A percentile compares a stretch with the other conserved stretches of the same genome.
These are phyloP conservation scores for Diacarnus erythraeanus DNA, from an alignment of 37 sponge, comb jelly and placozoan genomes.

Conservation along the genomic window DNA sequence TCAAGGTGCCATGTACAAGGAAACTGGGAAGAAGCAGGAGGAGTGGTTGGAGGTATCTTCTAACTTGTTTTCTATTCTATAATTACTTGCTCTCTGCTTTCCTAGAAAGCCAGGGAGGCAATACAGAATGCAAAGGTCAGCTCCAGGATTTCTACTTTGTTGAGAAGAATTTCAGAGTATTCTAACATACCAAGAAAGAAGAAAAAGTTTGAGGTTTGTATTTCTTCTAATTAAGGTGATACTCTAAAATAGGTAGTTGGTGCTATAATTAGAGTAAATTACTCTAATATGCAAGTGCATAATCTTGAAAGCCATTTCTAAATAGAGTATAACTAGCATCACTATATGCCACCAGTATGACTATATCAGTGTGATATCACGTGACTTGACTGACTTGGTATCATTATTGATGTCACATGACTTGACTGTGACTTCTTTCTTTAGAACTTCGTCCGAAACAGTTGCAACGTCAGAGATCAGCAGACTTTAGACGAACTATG, in stretches of 20 bases:
- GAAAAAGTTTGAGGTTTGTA: constrained; percentile 87
- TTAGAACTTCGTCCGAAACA: constrained; percentile 93
- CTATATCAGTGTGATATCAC: too few species aligned
- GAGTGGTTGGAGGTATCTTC: constrained; percentile 88
- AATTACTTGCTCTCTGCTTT: not conserved
- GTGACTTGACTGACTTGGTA: too few species aligned
- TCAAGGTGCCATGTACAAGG: constrained; percentile 88
- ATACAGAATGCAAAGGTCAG: constrained; percentile 35
- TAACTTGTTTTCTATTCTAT: not conserved
- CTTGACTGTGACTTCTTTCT: not conserved
- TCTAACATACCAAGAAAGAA: constrained; percentile 96
- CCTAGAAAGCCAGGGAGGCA: constrained; percentile 53
- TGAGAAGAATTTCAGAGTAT: constrained; percentile 78
- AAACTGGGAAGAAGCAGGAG: constrained; percentile 78
- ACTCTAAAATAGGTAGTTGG: too few species aligned
- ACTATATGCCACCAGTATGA: too few species aligned
- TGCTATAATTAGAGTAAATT: too few species aligned
- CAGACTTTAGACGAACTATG: constrained; percentile 71
- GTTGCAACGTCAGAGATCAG: constrained; percentile 73
- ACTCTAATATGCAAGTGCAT: not conserved
- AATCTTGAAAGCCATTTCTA: not conserved
- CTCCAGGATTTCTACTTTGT: constrained; percentile 52
- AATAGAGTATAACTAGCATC: too few species aligned
- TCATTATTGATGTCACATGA: too few species aligned
- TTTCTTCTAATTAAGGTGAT: too few species aligned